Base-by-base conservation (phyloP, 2,113 vertebrate genomes). In the Suncus etruscus region DNA sequence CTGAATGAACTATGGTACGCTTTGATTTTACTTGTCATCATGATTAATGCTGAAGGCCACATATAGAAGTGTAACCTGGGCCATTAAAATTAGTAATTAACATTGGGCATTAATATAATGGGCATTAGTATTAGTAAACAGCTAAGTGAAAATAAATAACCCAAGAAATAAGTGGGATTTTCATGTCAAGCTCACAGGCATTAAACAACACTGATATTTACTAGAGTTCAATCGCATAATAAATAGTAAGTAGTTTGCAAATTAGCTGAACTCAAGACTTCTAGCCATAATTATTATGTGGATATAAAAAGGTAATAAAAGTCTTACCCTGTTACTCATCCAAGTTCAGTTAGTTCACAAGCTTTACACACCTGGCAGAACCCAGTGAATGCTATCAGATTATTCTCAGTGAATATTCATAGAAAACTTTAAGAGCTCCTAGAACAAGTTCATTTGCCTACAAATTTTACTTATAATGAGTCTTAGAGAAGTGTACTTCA, bases 391-490 rank as follows among this genome's bases (percentile, higher is more conserved):
- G 58, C 16, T 22, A 61, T 8, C 15, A 58, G 58, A 61, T 5
- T 61, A 61, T 61, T 61, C 72, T 72, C 14, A 50, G 61, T 79
- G 83, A 86, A 90, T 87, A 92, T 85, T 87, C 83, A 94, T 47
- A 86, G 72, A 75, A 92, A 94, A 82, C 58, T 45, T 91, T 80
- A 86, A 79, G 75, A 61, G 61, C 66, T 61, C 58, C 18, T 61
- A 51, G n/a, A 90, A 89, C 31, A 83, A 92, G 73, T 69, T 91
- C 74, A 86, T 84, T 86, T 79, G 54, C 81, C 70, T 83, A 87
- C 47, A 90, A 58, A 93, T 94, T 89, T 24, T 24, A 92, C 94
- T 92, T 94, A 81, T 73, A 79, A 93, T 84, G 63, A 18, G 91
- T 32, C 86, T 83, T 31, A 82, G 70, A 94, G 76, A 78, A 89